Base-by-base conservation (phyloP, 2,797 vertebrate species). In the Aplochiton taeniatus region DNA sequence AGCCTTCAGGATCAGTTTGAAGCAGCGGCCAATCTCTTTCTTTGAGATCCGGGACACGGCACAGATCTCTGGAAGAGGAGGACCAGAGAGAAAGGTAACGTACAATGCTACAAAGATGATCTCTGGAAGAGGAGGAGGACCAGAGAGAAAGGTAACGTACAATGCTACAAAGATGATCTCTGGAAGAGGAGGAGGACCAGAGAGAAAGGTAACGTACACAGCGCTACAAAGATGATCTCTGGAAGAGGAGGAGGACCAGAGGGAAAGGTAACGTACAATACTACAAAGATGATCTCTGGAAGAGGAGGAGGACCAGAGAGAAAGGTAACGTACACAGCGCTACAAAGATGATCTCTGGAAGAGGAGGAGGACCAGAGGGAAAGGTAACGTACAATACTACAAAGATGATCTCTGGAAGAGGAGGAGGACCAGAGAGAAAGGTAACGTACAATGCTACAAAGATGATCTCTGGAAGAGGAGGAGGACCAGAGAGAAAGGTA, bases 1-100 rank as follows among this genome's bases (percentile, higher is more conserved):
- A 12, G 98, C 97, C 89, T 99, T 99, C 87, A 99, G 90, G 85
- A 93, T 92, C 58, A 92, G 78, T 73, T 97, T 99, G 82, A 99
- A 99, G 84, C 97, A 99, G 14, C 96, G 90, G 11, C 97, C 95
- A 42, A 99, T 99, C 92, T 99, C 97, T 78, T 99, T 99, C 90
- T 99, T 99, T 47, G 97, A 98, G 90, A 99, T 99, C 66, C 97
- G 91, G 72, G 98, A 99, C 63, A 99, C 97, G 0, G 98, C 97
- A 59, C 98, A 99, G 84, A 99, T 99, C 91, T 99, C 98, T 99
- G 52, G 41, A 59, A 6, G 50, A 16, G 56, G 62, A 59, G n/a
- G n/a, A 51, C 8, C 19, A 16, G 11, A 14, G n/a, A 44, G 47
- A 51, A 46, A 7, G n/a, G 46, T n/a, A 16, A n/a, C n/a, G n/a